Conservation (phyloP, 2,888 invertebrate species). For the Argynnis bischoffii region DNA sequence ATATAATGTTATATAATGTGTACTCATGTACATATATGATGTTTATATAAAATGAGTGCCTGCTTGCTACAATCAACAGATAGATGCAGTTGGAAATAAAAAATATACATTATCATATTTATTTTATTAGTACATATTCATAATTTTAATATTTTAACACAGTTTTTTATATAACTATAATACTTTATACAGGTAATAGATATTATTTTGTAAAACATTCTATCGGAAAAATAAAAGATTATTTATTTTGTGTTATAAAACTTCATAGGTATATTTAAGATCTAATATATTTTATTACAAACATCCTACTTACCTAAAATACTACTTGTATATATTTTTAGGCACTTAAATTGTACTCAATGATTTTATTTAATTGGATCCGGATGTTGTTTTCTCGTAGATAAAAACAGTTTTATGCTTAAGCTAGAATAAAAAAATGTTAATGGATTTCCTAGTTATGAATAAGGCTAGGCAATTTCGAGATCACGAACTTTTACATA, state of each 20-base stretch:
- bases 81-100: no score
- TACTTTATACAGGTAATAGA: conserved; percentile 24
- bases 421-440: background rate
- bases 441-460: background rate
- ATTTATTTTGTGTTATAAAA: no score
- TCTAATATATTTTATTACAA: no score
- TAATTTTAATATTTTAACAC: conserved; percentile 2
- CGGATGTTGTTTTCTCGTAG: conserved; percentile 2
- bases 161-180: conserved; percentile 10
- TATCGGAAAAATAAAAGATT: no score
- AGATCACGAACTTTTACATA: conserved; percentile 9
- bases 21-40: no score
- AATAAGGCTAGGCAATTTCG: conserved; percentile 7
- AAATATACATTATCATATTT: background rate
- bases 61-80: no score
- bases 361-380: conserved; percentile 8
- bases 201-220: background rate
- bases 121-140: conserved; percentile 6
- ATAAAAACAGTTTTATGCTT: background rate
- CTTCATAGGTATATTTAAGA: no score
- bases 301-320: no score
- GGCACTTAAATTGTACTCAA: conserved; percentile 1
- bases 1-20: no score
- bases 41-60: no score
- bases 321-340: background rate